Evolutionary conservation across 2,113 vertebrate species (phyloP).

Genomic region (Silurus glanis): DNA sequence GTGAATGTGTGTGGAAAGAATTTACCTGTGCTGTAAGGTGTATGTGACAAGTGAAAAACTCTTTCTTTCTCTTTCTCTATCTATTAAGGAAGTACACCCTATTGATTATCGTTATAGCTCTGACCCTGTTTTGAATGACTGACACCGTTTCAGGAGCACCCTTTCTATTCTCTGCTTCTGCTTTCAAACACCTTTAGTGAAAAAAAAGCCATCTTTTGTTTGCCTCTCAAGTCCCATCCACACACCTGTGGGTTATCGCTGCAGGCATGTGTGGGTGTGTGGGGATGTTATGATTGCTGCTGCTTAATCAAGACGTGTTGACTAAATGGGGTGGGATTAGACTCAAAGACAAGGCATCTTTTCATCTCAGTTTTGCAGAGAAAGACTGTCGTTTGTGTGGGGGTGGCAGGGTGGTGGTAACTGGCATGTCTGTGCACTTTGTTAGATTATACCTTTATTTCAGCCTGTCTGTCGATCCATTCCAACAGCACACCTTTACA

Average conservation of each 20-base stretch:
- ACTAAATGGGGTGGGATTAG: slow-evolving; percentile 74
- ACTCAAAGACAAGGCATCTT: slow-evolving; percentile 72
- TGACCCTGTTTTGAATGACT: slow-evolving; percentile 18
- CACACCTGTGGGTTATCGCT: slow-evolving; percentile 66
- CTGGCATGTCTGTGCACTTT: slow-evolving; percentile 66
- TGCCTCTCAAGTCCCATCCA: slow-evolving; percentile 51
- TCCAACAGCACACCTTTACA: slow-evolving; percentile 31
- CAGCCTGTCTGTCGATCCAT: slow-evolving; percentile 52
- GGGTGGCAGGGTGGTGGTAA: slow-evolving; percentile 38
- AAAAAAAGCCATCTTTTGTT: slow-evolving; percentile 50
- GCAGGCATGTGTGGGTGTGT: slow-evolving; percentile 9
- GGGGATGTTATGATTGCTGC: slow-evolving; percentile 53
- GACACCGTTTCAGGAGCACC: background rate
- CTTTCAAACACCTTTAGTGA: slow-evolving; percentile 8
- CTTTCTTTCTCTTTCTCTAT: background rate
- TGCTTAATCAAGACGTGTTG: slow-evolving; percentile 68
- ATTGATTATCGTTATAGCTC: background rate
- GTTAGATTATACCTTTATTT: slow-evolving; percentile 68
- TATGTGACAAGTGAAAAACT: no score
- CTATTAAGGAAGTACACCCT: background rate
- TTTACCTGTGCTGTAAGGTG: no score
- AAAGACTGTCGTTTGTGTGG: slow-evolving; percentile 8
- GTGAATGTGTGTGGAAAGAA: no score
- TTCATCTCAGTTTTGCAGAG: slow-evolving; percentile 63
- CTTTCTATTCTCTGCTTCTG: slow-evolving; percentile 23